Base-by-base conservation (phyloP, 2,888 invertebrate species). In the Standfussiana lucernea region DNA sequence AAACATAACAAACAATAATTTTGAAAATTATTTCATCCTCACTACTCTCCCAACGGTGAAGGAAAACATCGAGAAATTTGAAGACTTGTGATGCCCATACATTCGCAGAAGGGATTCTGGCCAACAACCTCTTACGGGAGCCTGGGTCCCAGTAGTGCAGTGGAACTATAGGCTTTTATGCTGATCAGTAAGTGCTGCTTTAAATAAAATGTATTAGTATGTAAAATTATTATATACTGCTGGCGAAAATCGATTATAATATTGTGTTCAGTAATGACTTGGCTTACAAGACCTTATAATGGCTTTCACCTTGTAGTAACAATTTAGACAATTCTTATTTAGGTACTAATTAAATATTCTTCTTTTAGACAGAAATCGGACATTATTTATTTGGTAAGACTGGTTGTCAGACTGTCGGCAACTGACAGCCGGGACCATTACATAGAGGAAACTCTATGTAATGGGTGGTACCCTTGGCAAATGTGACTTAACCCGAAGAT, bases 161-260 rank as follows among this genome's bases (percentile, higher is more conserved):
- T n/a, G 53, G n/a, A 35, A 61, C 1, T 59, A 32, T 32, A 59
- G 32, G 32, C 32, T 35, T 24, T 35, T 61, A 35, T 4, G 32
- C 5, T 21, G 21, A 61, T 61, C 61, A 61, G 59, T 61, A 61
- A 61, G n/a, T 32, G 1, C 11, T 32, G 1, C 1, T 50, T 32
- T 32, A 21, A 45, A 61, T 42, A 83, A 74, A 74, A 72, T 21
- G 15, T 72, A 72, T 42, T 84, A 71, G n/a, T 67, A 73, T 68
- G 72, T 71, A 50, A 73, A 85, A 76, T 73, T 64, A 68, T 65
- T 68, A 68, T 79, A 56, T 67, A 67, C 18, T 59, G 56, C 28
- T 76, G 67, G 81, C 40, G 21, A 68, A 72, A 72, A 83, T 85
- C 83, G 83, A 81, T 83, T 59, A 62, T 64, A 37, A 83, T 59